A percentile compares a stretch with the other conserved stretches of the same genome.
phyloP scores from a whole-genome alignment of 53 echinoderm and acorn worm genomes.

The Patiria pectinifera region DNA sequence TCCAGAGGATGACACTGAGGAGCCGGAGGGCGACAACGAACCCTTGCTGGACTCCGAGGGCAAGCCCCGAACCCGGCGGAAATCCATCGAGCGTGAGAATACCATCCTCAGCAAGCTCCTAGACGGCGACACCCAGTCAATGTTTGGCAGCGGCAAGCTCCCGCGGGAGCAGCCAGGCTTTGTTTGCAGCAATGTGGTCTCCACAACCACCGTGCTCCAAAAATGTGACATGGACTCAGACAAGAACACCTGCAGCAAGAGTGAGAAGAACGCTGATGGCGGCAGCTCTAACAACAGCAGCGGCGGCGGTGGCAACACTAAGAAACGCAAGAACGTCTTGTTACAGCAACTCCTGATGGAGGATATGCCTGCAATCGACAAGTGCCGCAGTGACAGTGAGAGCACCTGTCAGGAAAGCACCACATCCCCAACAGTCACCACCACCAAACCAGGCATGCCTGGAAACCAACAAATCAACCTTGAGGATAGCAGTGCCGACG shows the following conservation, averaged over 20 bases:
- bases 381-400: slow-evolving; percentile 35
- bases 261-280: slow-evolving; percentile 44
- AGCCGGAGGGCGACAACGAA: background rate
- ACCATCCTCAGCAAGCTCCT: slow-evolving; percentile 71
- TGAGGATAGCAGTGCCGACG: slow-evolving; percentile 58
- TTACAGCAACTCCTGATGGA: slow-evolving; percentile 93
- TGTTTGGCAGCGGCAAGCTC: slow-evolving; percentile 90
- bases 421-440: slow-evolving; percentile 81
- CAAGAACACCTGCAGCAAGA: slow-evolving; percentile 37
- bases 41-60: background rate
- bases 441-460: slow-evolving; percentile 83
- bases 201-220: slow-evolving; percentile 80
- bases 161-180: slow-evolving; percentile 93
- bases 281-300: slow-evolving; percentile 13
- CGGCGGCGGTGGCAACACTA: background rate
- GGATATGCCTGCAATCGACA: slow-evolving; percentile 57
- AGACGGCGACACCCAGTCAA: slow-evolving; percentile 81
- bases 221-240: slow-evolving; percentile 65
- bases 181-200: slow-evolving; percentile 93
- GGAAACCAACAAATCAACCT: slow-evolving; percentile 56
- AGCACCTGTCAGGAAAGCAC: slow-evolving; percentile 72
- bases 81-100: slow-evolving; percentile 61
- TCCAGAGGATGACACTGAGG: background rate
- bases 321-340: slow-evolving; percentile 82
- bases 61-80: slow-evolving; percentile 17